phyloP scores from a whole-genome alignment of 2,888 invertebrate genomes.

The Sarcophaga caerulescens region DNA sequence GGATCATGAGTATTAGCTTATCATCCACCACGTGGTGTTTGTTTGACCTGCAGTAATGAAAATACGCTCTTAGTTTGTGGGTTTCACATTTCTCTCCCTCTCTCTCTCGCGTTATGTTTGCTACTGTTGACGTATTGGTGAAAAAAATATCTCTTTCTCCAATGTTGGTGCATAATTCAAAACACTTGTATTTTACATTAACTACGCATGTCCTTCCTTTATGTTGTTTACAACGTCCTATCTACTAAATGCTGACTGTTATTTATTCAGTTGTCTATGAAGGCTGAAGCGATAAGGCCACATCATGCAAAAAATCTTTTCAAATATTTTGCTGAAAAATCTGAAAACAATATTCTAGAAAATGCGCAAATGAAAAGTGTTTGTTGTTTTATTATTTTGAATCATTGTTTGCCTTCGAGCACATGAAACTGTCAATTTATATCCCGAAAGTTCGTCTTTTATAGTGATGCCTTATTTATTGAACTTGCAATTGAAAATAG shows the following conservation, averaged over 20 bases:
- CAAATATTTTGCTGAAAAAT: not conserved
- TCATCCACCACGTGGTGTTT: conserved; percentile 75
- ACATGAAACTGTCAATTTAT: too few relatives aligned
- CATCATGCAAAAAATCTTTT: not conserved
- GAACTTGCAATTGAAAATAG: too few relatives aligned
- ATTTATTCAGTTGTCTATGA: conserved; percentile 28
- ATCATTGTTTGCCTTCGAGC: not conserved
- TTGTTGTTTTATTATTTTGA: not conserved
- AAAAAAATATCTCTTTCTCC: conserved; percentile 38
- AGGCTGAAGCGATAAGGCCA: not conserved
- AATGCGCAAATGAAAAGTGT: not conserved
- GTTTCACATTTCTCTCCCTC: not conserved
- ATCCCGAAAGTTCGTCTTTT: too few relatives aligned
- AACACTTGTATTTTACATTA: not conserved
- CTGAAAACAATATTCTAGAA: not conserved
- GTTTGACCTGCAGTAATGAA: conserved; percentile 40
- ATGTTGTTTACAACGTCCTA: not conserved
- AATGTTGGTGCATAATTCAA: conserved; percentile 5
- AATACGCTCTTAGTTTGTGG: not conserved
- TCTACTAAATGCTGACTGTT: not conserved
- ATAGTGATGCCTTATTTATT: too few relatives aligned
- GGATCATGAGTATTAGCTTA: conserved; percentile 57
- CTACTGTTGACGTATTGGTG: conserved; percentile 9
- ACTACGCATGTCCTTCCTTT: conserved; percentile 29
- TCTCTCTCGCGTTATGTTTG: not conserved